Base-by-base conservation (phyloP, 2,888 invertebrate species). In the Oscheius sp. region DNA sequence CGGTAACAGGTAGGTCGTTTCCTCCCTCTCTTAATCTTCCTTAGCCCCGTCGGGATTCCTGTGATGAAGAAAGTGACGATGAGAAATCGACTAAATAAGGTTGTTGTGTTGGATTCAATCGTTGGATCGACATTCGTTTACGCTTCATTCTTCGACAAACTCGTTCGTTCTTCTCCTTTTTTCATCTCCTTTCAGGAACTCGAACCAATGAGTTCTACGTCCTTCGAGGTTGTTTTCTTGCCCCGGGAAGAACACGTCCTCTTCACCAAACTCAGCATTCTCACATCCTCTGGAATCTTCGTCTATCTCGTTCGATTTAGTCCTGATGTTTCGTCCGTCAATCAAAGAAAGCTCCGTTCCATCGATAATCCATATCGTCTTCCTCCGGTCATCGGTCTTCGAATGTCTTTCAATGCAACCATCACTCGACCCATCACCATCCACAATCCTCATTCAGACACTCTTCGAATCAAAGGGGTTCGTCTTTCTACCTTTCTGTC, bases 181-280 rank as follows among this genome's bases (percentile, higher is more conserved):
- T 6, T 6, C 30, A 24, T 17, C 1, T 33, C 20, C 17, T 30
- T 5, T 30, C 54, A 94, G 94, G 90, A 91, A 87, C 91, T 96
- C 87, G 92, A 92, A 83, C 94, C 95, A 70, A 90, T 92, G 82
- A 93, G 92, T 74, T 95, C 95, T 88, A 95, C 96, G 75, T 92
- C 94, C 74, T 95, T 97, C 89, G 94, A 92, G 89, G 94, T 97
- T 84, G 94, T 95, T 78, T 96, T 94, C 89, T 90, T 97, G 83
- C 95, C 95, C 36, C 90, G 95, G 84, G 92, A 92, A 88, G 92
- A 93, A 88, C 95, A 95, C 73, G 91, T 90, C 85, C 91, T 93
- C 77, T 91, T 93, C 87, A 93, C 94, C 87, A 91, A 91, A 86
- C 90, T 97, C 85, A 92, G 92, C 88, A 92, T 97, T 86, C 95